Percentiles rank a stretch among this genome's conserved stretches.
Evolutionary conservation across 2,113 vertebrate genomes (phyloP).

Genomic region (Osmerus mordax): DNA sequence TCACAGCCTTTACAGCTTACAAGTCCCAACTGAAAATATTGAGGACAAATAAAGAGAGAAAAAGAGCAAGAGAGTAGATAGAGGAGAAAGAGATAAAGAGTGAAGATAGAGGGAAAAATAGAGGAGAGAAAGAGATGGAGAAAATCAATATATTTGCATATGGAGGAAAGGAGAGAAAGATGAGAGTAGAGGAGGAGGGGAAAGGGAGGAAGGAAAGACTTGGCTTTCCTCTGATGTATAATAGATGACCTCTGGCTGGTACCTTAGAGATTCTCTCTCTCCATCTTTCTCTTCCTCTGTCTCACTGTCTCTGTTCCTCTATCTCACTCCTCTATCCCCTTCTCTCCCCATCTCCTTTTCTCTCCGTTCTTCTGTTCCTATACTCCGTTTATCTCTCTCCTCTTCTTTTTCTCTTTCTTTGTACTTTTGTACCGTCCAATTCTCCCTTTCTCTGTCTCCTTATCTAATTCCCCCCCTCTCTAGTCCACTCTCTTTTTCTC

Average conservation of each 20-base stretch:
- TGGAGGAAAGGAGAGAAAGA: not conserved
- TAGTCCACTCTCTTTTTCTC: constrained; percentile 6
- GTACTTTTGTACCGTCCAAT: not conserved
- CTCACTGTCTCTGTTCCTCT: constrained; percentile 8
- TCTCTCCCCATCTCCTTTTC: not conserved
- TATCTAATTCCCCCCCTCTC: constrained; percentile 44
- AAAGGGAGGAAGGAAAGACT: constrained; percentile 3
- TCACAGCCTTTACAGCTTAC: no score
- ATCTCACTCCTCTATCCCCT: constrained; percentile 17
- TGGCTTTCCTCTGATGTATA: constrained; percentile 51
- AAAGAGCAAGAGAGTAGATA: not conserved
- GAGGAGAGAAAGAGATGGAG: not conserved
- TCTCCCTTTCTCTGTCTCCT: not conserved
- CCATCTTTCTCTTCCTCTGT: not conserved
- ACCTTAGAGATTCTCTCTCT: not conserved
- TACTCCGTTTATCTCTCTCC: not conserved
- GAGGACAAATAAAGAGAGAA: no score
- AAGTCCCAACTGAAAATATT: no score
- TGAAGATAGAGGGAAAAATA: not conserved
- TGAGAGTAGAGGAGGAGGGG: not conserved
- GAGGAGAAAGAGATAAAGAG: not conserved
- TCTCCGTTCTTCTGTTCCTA: not conserved
- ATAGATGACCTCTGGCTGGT: constrained; percentile 58
- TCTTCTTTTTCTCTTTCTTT: not conserved
- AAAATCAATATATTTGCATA: not conserved